These are phyloP conservation scores for Eumaeus atala DNA, from an alignment of 1,140 invertebrate genomes.

Conservation along the genomic window DNA sequence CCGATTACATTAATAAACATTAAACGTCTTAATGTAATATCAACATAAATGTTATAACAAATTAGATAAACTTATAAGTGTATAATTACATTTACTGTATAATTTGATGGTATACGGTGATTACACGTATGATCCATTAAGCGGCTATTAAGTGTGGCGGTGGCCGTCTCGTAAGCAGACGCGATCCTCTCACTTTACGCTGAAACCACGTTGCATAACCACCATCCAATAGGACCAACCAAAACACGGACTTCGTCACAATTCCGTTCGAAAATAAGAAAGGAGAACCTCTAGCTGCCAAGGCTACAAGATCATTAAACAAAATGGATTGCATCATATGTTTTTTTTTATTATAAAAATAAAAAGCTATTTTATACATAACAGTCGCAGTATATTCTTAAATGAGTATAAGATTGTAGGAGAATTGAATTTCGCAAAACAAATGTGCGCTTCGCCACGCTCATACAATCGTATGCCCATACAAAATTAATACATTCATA, in stretches of 20 bases:
- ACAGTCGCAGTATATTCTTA: slow-evolving; percentile 47
- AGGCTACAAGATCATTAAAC: slow-evolving; percentile 25
- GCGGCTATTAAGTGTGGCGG: slow-evolving; percentile 1
- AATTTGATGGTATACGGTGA: slow-evolving; percentile 1
- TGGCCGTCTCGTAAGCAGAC: not conserved
- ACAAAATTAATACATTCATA: slow-evolving; percentile 55
- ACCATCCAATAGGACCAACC: slow-evolving; percentile 3
- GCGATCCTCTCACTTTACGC: slow-evolving; percentile 15
- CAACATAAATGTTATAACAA: not conserved
- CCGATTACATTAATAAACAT: slow-evolving; percentile 1
- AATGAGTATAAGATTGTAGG: not conserved
- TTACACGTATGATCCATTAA: not conserved
- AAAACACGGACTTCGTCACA: not conserved
- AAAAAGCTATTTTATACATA: slow-evolving; percentile 66
- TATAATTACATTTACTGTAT: slow-evolving; percentile 4
- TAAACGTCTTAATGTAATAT: not conserved
- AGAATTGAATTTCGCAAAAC: not conserved
- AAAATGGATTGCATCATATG: slow-evolving; percentile 53
- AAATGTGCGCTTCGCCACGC: not conserved
- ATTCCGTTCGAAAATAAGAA: slow-evolving; percentile 19
- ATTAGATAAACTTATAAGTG: slow-evolving; percentile 4
- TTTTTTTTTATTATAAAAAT: slow-evolving; percentile 63
- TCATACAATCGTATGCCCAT: not conserved
- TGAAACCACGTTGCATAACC: slow-evolving; percentile 20
- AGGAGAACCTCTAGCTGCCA: not conserved